Base-by-base conservation (phyloP, 2,888 invertebrate species). In the Zygogramma bicolorata region DNA sequence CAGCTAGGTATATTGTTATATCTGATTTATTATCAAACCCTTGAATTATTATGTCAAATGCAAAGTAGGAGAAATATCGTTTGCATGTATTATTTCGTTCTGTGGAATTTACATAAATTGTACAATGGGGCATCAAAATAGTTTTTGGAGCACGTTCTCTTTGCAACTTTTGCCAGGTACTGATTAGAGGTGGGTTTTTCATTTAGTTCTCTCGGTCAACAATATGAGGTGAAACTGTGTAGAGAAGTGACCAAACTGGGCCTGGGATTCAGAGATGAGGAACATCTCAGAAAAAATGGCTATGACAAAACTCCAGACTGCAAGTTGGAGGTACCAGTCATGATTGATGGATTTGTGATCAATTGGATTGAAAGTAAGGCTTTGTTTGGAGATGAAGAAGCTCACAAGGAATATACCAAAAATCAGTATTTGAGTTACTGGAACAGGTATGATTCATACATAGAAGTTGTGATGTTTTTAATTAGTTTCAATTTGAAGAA, bases 361-460 rank as follows among this genome's bases (percentile, higher is more conserved):
- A 95, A 97, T 85, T 98, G 98, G 98, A 95, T 98, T 73, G 98
- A 98, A 87, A 97, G 97, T 81, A 98, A 98, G 88, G 98, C 97
- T 0, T 90, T 95, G n/a, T 98, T 98, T 89, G 97, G 95, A 2
- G 95, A 96, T 87, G 90, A 91, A 76, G 92, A 93, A 80, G 92
- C 93, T 68, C 97, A 98, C 86, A 90, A 91, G 57, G 92, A 90
- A 10, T 96, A 97, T 86, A 89, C 95, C 65, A 93, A 93, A 81
- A 94, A 95, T 78, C 97, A 98, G 85, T 92, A 95, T 81, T 89
- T 92, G 77, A 95, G 96, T 85, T 98, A 98, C 83, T 95, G 94
- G 93, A 97, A 97, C 85, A 92, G 91, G 89, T 91, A 77, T 70
- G 57, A n/a, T n/a, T n/a, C n/a, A n/a, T n/a, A n/a, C 10, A 42